Percentiles rank a stretch among this genome's conserved stretches.
Conservation (phyloP, 2,113 vertebrate genomes). For the Psittacara wagleri region DNA sequence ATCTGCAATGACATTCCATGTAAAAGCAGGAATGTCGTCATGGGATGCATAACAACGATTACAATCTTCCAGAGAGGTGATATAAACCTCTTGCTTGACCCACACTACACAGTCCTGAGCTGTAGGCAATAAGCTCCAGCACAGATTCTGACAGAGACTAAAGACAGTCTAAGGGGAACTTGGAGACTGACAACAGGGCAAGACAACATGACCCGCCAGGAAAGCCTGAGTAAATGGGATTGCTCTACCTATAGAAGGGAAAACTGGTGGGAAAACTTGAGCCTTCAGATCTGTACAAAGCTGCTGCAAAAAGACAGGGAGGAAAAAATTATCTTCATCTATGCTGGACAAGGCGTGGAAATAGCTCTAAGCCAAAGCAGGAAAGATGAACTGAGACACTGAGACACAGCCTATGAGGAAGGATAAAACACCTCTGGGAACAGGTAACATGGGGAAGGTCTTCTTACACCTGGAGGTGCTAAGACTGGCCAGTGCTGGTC, state of each 20-base stretch:
- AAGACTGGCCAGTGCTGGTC: not conserved
- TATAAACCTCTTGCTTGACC: not conserved
- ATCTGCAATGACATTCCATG: not conserved
- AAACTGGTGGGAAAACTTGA: not conserved
- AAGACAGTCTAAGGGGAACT: not conserved
- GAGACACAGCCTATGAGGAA: not conserved
- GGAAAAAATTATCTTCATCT: not conserved
- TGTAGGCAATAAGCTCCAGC: not conserved
- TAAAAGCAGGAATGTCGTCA: not conserved
- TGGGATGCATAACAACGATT: not conserved
- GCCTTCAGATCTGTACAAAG: not conserved
- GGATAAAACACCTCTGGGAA: not conserved
- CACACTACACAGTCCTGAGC: not conserved
- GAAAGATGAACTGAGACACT: not conserved
- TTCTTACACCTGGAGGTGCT: not conserved
- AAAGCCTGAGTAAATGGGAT: not conserved
- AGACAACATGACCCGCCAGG: not conserved
- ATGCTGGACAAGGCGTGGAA: not conserved
- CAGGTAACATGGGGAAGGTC: not conserved
- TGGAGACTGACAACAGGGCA: not conserved
- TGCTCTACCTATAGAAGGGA: not conserved
- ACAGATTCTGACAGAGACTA: not conserved
- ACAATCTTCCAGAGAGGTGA: not conserved
- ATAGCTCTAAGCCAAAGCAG: not conserved
- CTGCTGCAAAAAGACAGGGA: not conserved